These are phyloP conservation scores for Xenopus borealis DNA, from an alignment of 2,113 vertebrate species.

Conservation along the genomic window DNA sequence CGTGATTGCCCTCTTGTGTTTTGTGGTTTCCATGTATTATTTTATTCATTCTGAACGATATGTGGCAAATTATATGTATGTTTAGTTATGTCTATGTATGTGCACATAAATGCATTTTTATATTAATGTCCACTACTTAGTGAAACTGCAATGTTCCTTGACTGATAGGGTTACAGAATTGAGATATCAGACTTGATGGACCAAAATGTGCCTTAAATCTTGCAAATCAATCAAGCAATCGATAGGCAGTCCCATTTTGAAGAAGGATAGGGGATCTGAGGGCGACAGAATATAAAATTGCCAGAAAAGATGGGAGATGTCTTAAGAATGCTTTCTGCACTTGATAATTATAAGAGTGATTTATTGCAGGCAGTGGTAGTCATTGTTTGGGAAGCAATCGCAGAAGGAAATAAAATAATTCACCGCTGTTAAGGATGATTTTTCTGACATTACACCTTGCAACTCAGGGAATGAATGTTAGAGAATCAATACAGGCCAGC, in stretches of 20 bases:
- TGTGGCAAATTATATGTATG: background rate
- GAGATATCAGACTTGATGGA: constrained; percentile 15
- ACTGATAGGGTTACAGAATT: constrained; percentile 7
- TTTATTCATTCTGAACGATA: constrained; percentile 13
- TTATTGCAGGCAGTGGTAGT: constrained; percentile 28
- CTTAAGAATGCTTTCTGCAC: constrained; percentile 30
- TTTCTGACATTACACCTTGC: constrained; percentile 32
- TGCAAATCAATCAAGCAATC: constrained; percentile 33
- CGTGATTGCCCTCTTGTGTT: constrained; percentile 44
- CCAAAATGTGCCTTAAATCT: constrained; percentile 13
- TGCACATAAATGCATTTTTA: background rate
- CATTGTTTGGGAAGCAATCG: constrained; percentile 24
- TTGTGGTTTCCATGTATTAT: constrained; percentile 18
- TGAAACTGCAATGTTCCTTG: background rate
- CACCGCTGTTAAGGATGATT: constrained; percentile 34
- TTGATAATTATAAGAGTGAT: constrained; percentile 41
- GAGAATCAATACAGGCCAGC: constrained; percentile 35
- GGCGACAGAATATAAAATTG: constrained; percentile 6
- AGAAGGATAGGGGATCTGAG: background rate
- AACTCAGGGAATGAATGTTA: constrained; percentile 34
- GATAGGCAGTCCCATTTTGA: constrained; percentile 14
- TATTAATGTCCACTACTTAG: background rate
- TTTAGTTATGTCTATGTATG: background rate
- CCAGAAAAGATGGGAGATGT: constrained; percentile 28
- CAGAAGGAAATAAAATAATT: constrained; percentile 32